phyloP scores from a whole-genome alignment of 2,113 vertebrate genomes.

The Periophthalmus modestus region DNA sequence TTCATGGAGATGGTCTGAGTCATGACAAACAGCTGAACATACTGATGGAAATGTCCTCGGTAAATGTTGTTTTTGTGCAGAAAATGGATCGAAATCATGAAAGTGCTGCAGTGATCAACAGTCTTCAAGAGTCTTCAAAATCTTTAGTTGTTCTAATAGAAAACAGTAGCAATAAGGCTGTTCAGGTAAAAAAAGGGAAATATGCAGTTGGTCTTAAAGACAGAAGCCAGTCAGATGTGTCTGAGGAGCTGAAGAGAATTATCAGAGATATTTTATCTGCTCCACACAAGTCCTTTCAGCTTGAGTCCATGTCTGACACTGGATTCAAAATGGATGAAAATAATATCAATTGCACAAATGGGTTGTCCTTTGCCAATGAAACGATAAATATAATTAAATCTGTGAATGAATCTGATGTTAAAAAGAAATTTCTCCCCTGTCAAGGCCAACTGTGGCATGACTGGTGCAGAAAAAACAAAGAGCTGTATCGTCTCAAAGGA shows the following conservation, averaged over 20 bases:
- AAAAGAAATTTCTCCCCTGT: too few species aligned
- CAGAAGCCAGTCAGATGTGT: constrained; percentile 67
- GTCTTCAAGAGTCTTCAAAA: constrained; percentile 43
- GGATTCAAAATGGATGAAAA: too few species aligned
- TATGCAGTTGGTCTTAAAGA: constrained; percentile 63
- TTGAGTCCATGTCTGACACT: constrained; percentile 36
- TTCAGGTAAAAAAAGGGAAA: constrained; percentile 5
- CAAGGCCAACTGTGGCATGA: too few species aligned
- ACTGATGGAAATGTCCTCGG: constrained; percentile 61
- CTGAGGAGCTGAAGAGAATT: constrained; percentile 43
- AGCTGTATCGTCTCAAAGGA: too few species aligned
- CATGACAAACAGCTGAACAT: constrained; percentile 57
- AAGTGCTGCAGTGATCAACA: constrained; percentile 26
- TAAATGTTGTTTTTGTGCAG: constrained; percentile 66
- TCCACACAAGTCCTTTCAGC: constrained; percentile 19
- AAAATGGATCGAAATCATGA: constrained; percentile 25
- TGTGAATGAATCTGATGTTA: too few species aligned
- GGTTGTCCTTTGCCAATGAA: too few species aligned
- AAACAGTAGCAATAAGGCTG: constrained; percentile 28
- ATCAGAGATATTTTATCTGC: constrained; percentile 55
- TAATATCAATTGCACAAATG: too few species aligned
- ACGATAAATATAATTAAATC: too few species aligned
- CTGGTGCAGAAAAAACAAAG: too few species aligned
- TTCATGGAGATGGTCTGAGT: constrained; percentile 70
- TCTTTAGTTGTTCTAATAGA: constrained; percentile 65